Percentiles rank a stretch among this genome's conserved stretches.
Evolutionary conservation across 1,140 invertebrate genomes (phyloP).

Genomic region (Liolophura sinensis): DNA sequence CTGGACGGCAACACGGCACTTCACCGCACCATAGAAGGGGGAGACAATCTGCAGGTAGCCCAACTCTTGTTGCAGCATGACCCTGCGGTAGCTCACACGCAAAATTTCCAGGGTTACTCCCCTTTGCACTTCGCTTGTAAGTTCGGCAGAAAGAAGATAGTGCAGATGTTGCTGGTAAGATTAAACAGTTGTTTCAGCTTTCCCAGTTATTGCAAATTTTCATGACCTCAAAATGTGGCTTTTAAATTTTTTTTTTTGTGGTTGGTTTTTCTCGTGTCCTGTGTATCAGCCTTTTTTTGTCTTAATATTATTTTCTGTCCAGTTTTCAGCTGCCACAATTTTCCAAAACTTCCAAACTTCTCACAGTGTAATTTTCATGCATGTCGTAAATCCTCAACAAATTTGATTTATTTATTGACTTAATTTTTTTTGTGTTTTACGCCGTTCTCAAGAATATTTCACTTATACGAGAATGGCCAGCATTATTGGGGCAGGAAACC

Average conservation of each 20-base stretch:
- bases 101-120: slow-evolving; percentile 37
- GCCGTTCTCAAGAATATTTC: too few species aligned
- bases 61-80: slow-evolving; percentile 29
- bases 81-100: slow-evolving; percentile 32
- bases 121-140: slow-evolving; percentile 42
- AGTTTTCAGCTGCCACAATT: not conserved
- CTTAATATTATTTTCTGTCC: not conserved
- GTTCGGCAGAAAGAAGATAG: slow-evolving; percentile 35
- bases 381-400: too few species aligned
- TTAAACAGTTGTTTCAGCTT: too few species aligned
- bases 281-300: not conserved
- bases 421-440: too few species aligned
- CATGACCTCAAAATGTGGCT: not conserved
- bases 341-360: not conserved
- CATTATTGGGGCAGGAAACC: too few species aligned
- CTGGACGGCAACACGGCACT: slow-evolving; percentile 37
- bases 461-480: too few species aligned
- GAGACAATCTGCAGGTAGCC: slow-evolving; percentile 34
- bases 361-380: too few species aligned
- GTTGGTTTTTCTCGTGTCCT: not conserved
- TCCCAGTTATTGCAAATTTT: not conserved
- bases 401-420: too few species aligned
- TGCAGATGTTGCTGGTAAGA: slow-evolving; percentile 40
- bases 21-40: slow-evolving; percentile 34
- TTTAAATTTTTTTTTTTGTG: not conserved